These are phyloP conservation scores for Bactericera cockerelli DNA, from an alignment of 1,140 invertebrate species.

Conservation along the genomic window DNA sequence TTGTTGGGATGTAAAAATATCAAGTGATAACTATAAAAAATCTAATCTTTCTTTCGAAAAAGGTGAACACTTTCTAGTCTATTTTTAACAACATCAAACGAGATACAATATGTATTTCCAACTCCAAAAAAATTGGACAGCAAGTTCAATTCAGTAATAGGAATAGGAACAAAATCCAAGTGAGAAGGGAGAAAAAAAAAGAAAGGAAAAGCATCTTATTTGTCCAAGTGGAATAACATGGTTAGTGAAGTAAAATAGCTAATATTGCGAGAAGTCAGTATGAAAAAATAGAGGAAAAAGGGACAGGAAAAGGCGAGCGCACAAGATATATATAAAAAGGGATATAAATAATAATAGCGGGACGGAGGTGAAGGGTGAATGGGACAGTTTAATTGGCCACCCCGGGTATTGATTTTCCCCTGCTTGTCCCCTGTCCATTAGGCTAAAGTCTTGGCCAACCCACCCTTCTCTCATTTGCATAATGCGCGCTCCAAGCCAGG, in stretches of 20 bases:
- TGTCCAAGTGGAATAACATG: conserved; percentile 7
- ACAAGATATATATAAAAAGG: no score
- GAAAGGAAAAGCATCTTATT: not conserved
- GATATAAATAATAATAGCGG: not conserved
- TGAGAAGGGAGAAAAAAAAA: not conserved
- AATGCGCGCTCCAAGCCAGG: conserved; percentile 1
- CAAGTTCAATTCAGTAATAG: conserved; percentile 4
- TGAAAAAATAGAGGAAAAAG: not conserved
- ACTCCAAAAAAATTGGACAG: no score
- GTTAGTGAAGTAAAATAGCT: conserved; percentile 8
- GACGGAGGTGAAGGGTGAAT: not conserved
- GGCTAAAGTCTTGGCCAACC: conserved; percentile 5
- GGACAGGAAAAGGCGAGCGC: not conserved
- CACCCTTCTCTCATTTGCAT: conserved; percentile 9
- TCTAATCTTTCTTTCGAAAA: no score
- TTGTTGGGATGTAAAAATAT: no score
- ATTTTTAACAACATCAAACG: no score
- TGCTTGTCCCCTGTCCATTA: conserved; percentile 6
- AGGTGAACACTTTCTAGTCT: no score
- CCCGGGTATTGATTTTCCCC: conserved; percentile 5
- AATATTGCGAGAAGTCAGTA: conserved; percentile 1
- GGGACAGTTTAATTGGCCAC: conserved; percentile 7
- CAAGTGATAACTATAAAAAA: no score
- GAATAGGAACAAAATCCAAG: no score
- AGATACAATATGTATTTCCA: no score